Evolutionary conservation across 92 coral and sea anemone genomes (phyloP), one percentile per base, ranked within the genome.

Genomic region (Umimayanthus kanabou): DNA sequence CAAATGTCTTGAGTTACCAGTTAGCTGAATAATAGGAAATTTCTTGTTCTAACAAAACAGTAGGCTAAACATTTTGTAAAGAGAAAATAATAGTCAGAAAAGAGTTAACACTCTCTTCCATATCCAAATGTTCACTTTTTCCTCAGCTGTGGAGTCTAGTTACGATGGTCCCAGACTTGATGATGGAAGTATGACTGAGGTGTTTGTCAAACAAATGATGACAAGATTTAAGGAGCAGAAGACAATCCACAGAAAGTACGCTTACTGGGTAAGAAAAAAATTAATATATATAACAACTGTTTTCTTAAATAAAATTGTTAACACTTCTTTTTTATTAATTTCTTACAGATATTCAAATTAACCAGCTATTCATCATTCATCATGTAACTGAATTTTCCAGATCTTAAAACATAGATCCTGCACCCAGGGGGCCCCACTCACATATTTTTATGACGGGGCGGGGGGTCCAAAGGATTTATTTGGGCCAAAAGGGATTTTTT

Each of bases 191-290:
- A 90, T 93, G 42, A 95, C 99, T 16, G 73, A 78, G 50, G 98
- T 92, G 30, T 97, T 97, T 91, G 92, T 97, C 25, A 87, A 87
- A 45, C 86, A 94, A 67, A 91, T 97, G 87, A 92, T 97, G 86
- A 91, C 92, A 65, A 90, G 91, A 81, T 97, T 97, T 81, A 92
- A 85, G 79, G 94, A 95, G 74, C 98, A 97, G 89, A 97, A 97
- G 92, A 95, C 91, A 76, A 92, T 97, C 40, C 98, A 97, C 76
- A 94, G 85, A 86, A 97, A 95, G 86, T 95, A 91, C 91, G 99
- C 99, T 42, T 97, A 97, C 89, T 86, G 71, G 99, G 99, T 97
- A 80, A 80, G 80, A 11, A 71, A 20, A 40, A 8, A 13, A 29
- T 15, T 28, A 25, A 29, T 30, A 6, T 85, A n/a, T 18, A 11